Conservation (phyloP, 2,888 invertebrate species). For the Apodemia mormo region DNA sequence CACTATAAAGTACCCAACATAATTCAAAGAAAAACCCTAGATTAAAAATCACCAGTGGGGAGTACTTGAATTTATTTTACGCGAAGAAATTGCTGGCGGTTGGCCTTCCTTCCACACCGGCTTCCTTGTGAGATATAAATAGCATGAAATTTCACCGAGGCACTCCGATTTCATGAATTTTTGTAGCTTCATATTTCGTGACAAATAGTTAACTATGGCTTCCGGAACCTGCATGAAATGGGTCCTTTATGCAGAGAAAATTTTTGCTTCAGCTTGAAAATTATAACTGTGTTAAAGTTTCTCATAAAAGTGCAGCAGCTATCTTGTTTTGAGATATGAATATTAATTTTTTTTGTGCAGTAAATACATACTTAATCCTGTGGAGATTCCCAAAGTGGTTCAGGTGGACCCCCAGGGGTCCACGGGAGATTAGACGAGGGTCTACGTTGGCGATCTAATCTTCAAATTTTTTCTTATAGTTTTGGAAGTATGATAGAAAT, state of each 20-base stretch:
- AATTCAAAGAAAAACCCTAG: constrained; percentile 53
- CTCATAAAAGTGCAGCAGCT: constrained; percentile 10
- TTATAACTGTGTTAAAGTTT: constrained; percentile 20
- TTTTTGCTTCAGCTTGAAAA: constrained; percentile 24
- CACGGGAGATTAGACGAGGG: no score
- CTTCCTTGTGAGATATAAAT: constrained; percentile 48
- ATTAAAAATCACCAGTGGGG: constrained; percentile 45
- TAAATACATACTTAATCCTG: background rate
- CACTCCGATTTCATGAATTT: constrained; percentile 52
- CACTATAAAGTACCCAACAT: constrained; percentile 48
- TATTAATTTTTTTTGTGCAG: background rate
- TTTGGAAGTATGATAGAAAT: no score
- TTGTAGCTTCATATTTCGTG: constrained; percentile 51
- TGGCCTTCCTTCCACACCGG: constrained; percentile 48
- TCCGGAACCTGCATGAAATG: constrained; percentile 51
- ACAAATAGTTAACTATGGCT: constrained; percentile 49
- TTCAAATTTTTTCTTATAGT: no score
- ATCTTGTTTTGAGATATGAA: constrained; percentile 3
- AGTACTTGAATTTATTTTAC: constrained; percentile 47
- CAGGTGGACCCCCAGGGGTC: no score
- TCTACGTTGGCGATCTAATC: no score
- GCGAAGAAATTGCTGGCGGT: constrained; percentile 46
- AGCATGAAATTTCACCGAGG: constrained; percentile 47
- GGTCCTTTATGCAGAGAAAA: constrained; percentile 26
- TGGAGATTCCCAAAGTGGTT: no score